phyloP scores from a whole-genome alignment of 2,888 invertebrate genomes.

The Mythimna loreyi region DNA sequence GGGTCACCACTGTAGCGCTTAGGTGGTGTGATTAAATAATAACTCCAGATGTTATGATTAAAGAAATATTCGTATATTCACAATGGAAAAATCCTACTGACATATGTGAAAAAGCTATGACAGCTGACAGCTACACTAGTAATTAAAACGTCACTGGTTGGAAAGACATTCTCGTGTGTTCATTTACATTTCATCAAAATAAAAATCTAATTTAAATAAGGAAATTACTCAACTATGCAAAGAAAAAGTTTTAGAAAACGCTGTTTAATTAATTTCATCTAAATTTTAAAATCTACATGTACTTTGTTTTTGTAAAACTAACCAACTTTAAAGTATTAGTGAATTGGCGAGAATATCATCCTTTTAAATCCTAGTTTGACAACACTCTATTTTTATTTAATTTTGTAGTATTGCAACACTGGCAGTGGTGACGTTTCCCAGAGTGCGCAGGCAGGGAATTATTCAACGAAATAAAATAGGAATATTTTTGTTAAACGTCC shows the following conservation, averaged over 20 bases:
- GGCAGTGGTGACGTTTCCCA: conserved; percentile 76
- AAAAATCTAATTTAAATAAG: no score
- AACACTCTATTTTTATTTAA: conserved; percentile 30
- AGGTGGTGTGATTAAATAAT: no score
- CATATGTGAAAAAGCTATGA: no score
- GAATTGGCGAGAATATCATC: conserved; percentile 27
- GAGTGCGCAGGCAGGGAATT: conserved; percentile 65
- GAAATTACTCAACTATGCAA: no score
- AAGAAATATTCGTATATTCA: no score
- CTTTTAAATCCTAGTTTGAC: conserved; percentile 26
- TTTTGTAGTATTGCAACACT: conserved; percentile 62
- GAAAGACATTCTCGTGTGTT: not conserved
- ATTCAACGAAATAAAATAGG: conserved; percentile 63
- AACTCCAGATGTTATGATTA: no score
- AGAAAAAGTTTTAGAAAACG: not conserved
- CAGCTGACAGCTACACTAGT: no score
- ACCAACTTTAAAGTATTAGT: not conserved
- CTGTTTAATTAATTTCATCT: not conserved
- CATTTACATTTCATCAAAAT: not conserved
- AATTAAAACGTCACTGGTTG: not conserved
- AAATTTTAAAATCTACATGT: not conserved
- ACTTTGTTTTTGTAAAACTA: not conserved
- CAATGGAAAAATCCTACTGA: no score
- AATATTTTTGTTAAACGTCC: conserved; percentile 60
- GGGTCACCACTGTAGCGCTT: no score